Evolutionary conservation across 37 sponge, comb jelly and placozoan species (phyloP), one percentile per base, ranked within the genome.

Genomic region (Diacarnus erythraeanus): DNA sequence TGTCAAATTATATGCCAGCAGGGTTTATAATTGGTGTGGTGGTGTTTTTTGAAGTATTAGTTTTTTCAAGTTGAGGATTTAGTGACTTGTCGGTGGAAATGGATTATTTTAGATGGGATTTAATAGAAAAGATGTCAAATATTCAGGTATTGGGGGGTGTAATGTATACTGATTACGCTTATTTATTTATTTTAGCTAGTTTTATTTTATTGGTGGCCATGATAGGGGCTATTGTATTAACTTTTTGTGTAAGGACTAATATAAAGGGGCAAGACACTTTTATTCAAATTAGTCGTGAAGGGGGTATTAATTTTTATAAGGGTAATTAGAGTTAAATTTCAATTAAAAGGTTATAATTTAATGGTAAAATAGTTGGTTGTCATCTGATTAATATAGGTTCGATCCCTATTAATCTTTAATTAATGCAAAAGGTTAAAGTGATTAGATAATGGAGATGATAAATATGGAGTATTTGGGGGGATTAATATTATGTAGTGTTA

Each of bases 151-250:
- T 91, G 64, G 92, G 88, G 20, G 77, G 76, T 23, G 78, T 91
- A 43, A 73, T 91, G 78, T 91, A 91, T 68, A 91, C 92, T 30
- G 79, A 87, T 61, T 87, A 75, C 83, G 87, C 44, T 83, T 91
- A 87, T 87, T 87, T 83, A 67, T 91, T 91, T 82, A 51, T 91
- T 69, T 64, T 91, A 75, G 92, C 92, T 42, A 87, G 92, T 73
- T 91, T 87, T 87, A 72, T 91, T 78, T 91, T 91, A 91, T 91
- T 91, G 61, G 92, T 87, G 63, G 92, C 92, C 33, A 87, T 91
- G 92, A 64, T 91, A 20, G 92, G 92, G 57, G 92, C 88, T 29
- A 91, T 91, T 43, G 84, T 91, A 37, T 74, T 91, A 74, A 87
- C 89, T 71, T 83, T 82, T 64, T 84, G 83, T 18, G 34, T 26